Conservation (phyloP, 2,113 vertebrate genomes). For the Cheilinus undulatus region DNA sequence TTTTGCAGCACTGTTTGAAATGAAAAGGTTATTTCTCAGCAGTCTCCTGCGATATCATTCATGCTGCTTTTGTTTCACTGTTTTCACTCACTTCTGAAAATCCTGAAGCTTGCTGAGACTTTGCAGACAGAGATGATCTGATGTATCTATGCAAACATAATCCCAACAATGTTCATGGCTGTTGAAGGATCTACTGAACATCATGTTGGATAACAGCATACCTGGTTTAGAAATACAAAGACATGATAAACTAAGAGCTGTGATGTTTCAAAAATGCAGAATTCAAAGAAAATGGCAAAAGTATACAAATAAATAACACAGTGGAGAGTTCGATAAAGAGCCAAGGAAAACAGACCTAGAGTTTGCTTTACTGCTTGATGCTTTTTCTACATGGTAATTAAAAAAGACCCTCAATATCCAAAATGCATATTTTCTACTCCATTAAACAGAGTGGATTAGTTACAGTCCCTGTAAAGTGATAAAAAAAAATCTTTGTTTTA, state of each 20-base stretch:
- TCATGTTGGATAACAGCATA: neutral
- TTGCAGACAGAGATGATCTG: constrained; percentile 12
- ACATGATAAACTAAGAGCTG: no score
- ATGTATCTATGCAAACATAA: neutral
- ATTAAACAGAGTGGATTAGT: no score
- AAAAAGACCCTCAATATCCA: no score
- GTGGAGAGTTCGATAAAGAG: no score
- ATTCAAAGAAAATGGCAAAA: neutral
- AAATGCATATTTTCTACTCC: no score
- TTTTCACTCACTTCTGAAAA: constrained; percentile 17
- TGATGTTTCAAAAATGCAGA: neutral
- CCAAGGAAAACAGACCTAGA: no score
- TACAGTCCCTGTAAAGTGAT: no score
- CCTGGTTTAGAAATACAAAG: no score
- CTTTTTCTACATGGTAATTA: no score
- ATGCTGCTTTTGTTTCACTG: constrained; percentile 16
- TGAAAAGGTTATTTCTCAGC: constrained; percentile 51
- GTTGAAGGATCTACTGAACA: neutral
- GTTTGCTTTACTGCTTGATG: no score
- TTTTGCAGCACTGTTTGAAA: constrained; percentile 37
- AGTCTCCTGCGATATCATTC: neutral
- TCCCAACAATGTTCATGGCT: neutral
- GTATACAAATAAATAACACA: no score
- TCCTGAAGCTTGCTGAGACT: constrained; percentile 32
- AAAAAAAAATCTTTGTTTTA: no score